Base-by-base conservation (phyloP, 2,797 vertebrate species). In the Danio tinwini region DNA sequence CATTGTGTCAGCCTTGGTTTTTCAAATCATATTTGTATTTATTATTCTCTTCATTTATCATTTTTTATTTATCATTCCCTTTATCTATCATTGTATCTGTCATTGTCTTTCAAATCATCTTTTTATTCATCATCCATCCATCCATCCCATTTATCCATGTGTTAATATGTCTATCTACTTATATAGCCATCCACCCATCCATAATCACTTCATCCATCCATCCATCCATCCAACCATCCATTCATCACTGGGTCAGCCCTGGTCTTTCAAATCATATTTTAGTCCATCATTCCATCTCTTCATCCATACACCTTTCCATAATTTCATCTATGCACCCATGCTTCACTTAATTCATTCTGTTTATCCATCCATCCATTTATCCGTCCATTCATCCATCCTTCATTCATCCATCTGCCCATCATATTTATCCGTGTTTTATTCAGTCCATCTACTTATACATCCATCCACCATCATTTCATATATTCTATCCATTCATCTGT, bases 401-500 rank as follows among this genome's bases (percentile, higher is more conserved):
- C 1, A 8, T 39, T 7, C 0, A 8, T 42, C 16, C 0, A 44
- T 17, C 9, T 0, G 4, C 65, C 11, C 2, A 19, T 64, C 40
- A 29, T 29, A 29, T 29, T 29, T 29, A 29, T 1, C 29, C 29
- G 29, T 29, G 1, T 29, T 29, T 29, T 3, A 0, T 10, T 21
- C 21, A 0, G 0, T 61, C 56, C 3, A 16, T 16, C 53, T 4
- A 55, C 0, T 4, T 16, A n/a, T 52, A 6, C 17, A 53, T 53
- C 9, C 10, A 19, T 14, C 0, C 5, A 39, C 1, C 1, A 8
- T 58, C 11, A 0, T 0, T 56, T 10, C 0, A 6, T 59, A 11
- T 0, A 6, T 12, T 12, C 0, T 0, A 7, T 59, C 11, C 0
- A 13, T 29, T 12, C 0, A 37, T 14, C 12, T 0, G 29, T 6